Base-by-base conservation (phyloP, 2,797 vertebrate species). In the Hoplostethus atlanticus region DNA sequence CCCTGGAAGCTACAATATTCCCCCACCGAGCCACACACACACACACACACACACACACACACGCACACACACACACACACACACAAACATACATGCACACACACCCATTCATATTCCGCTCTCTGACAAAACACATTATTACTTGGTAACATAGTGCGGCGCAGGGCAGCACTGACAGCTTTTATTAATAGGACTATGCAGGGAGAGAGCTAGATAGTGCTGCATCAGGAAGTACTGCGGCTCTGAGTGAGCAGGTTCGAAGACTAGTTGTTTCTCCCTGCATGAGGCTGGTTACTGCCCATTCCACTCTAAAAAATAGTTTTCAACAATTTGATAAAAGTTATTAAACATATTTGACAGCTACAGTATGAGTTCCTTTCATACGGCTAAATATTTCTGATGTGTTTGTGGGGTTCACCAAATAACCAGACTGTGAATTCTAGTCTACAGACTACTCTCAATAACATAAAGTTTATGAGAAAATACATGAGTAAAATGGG, bases 121-220 rank as follows among this genome's bases (percentile, higher is more conserved):
- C 79, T 77, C 66, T 89, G 88, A 92, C 88, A 90, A 88, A 92
- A 87, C 71, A 84, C 87, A 89, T 92, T 86, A 91, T 84, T 89
- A 85, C 83, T 77, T 54, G 46, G 81, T 84, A 92, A 86, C 81
- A 86, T 66, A 84, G 81, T 83, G 84, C 82, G 64, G 87, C 71
- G 64, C 71, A 77, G 81, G 87, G 86, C 71, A 78, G 69, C 64
- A 47, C 76, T 80, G 86, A 72, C 75, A 85, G 84, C 64, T 84
- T 87, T 90, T 91, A 90, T 92, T 89, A 91, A 91, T 91, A 89
- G 84, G 78, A 44, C 76, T 62, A 63, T 76, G 79, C 81, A 85
- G 81, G 69, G 73, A 55, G 71, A 48, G 66, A 47, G 46, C 52
- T 1, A 58, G 73, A 83, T 68, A 73, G 64, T 68, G 73, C 81